These are phyloP conservation scores for Columba janthina DNA, from an alignment of 2,113 vertebrate genomes.

Conservation along the genomic window DNA sequence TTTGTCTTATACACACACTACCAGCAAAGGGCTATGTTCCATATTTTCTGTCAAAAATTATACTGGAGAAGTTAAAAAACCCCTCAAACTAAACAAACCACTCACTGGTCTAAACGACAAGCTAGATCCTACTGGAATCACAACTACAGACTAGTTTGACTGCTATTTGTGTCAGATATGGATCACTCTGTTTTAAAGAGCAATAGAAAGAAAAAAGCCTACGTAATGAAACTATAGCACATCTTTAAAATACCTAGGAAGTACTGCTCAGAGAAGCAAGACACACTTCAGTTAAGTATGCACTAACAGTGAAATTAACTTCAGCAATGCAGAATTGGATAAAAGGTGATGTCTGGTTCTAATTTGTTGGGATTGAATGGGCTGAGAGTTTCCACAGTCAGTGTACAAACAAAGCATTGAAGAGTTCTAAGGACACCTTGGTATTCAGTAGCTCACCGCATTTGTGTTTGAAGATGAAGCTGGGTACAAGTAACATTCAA, in stretches of 20 bases:
- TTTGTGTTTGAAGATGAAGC: not conserved
- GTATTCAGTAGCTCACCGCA: not conserved
- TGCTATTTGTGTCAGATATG: not conserved
- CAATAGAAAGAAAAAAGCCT: not conserved
- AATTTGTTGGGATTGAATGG: not conserved
- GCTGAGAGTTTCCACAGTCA: not conserved
- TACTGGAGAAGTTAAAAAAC: not conserved
- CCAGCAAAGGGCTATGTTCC: not conserved
- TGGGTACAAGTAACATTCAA: not conserved
- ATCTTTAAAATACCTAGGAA: not conserved
- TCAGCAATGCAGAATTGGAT: not conserved
- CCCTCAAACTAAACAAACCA: not conserved
- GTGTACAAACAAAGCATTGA: not conserved
- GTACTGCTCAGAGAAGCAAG: not conserved
- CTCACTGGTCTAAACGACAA: not conserved
- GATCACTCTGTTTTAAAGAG: slow-evolving; percentile 6
- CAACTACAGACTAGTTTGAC: not conserved
- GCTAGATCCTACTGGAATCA: not conserved
- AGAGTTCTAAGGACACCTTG: not conserved
- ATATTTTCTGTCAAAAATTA: not conserved
- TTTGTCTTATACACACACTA: not conserved
- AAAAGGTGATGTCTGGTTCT: not conserved
- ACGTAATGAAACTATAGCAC: not conserved
- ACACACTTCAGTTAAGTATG: not conserved
- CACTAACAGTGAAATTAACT: not conserved